A percentile compares a stretch with the other conserved stretches of the same genome.
Evolutionary conservation across 2,113 vertebrate genomes (phyloP).

Genomic region (Oceanodroma tethys): DNA sequence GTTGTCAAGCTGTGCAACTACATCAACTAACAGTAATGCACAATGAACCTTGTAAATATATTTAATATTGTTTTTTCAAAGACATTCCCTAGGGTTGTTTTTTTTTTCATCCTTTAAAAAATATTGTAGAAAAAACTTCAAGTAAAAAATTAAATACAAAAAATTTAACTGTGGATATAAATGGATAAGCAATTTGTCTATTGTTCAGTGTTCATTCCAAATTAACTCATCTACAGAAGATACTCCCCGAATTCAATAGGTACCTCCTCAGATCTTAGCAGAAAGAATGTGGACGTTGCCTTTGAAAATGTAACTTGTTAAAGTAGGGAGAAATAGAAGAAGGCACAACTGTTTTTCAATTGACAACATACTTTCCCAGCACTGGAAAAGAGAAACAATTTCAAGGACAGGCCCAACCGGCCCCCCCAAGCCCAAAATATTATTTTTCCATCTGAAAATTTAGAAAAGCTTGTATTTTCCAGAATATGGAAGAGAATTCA

Average conservation of each 20-base stretch:
- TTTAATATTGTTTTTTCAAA: not conserved
- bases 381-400: not conserved
- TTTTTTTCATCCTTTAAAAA: not conserved
- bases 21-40: not conserved
- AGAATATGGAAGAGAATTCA: not conserved
- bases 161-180: not conserved
- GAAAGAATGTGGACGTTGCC: not conserved
- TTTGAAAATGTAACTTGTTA: not conserved
- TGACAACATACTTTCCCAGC: not conserved
- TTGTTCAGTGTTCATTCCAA: not conserved
- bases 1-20: slow-evolving; percentile 37
- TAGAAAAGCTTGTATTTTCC: not conserved
- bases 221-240: not conserved
- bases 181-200: not conserved
- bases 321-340: not conserved
- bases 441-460: not conserved
- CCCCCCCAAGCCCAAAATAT: not conserved
- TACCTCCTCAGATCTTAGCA: not conserved
- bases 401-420: not conserved
- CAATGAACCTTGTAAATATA: not conserved
- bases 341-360: not conserved
- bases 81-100: not conserved
- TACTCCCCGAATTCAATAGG: not conserved
- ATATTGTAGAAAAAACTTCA: not conserved
- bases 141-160: not conserved